Evolutionary conservation across 1,140 invertebrate species (phyloP).

Genomic region (Whitmania pigra): DNA sequence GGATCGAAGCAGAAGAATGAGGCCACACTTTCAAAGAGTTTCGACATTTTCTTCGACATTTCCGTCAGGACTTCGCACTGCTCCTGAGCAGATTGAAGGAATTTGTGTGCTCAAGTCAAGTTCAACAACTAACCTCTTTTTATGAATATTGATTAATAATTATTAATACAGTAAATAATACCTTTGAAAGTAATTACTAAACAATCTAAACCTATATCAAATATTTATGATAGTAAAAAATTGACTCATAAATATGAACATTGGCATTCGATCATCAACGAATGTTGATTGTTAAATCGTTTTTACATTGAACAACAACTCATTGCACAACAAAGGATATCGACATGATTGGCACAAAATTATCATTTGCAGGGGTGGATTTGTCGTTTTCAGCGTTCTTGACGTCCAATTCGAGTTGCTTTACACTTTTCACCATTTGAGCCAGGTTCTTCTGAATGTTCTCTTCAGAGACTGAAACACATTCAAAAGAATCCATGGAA

Average conservation of each 20-base stretch:
- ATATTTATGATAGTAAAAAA: too few relatives aligned
- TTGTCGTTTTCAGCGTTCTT: constrained; percentile 59
- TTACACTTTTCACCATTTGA: constrained; percentile 71
- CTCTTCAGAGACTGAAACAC: constrained; percentile 63
- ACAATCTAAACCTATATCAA: too few relatives aligned
- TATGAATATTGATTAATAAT: constrained; percentile 1
- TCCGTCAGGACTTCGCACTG: constrained; percentile 75
- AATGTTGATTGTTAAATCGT: not conserved
- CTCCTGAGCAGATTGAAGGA: constrained; percentile 54
- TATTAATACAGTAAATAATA: not conserved
- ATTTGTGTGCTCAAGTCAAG: constrained; percentile 15
- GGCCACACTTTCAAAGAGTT: constrained; percentile 64
- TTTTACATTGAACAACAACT: not conserved
- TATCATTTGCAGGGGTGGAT: constrained; percentile 50
- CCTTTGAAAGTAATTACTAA: too few relatives aligned
- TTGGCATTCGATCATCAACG: too few relatives aligned
- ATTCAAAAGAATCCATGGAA: not conserved
- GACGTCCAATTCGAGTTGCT: constrained; percentile 74
- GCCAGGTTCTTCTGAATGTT: constrained; percentile 68
- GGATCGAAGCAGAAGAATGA: constrained; percentile 87
- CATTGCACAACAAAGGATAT: constrained; percentile 46
- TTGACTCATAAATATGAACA: too few relatives aligned
- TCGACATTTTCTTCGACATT: constrained; percentile 88
- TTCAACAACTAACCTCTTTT: not conserved
- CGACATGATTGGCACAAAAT: constrained; percentile 71